Evolutionary conservation across 2,888 invertebrate species (phyloP), one percentile per base, ranked within the genome.

Genomic region (Autographa gamma): DNA sequence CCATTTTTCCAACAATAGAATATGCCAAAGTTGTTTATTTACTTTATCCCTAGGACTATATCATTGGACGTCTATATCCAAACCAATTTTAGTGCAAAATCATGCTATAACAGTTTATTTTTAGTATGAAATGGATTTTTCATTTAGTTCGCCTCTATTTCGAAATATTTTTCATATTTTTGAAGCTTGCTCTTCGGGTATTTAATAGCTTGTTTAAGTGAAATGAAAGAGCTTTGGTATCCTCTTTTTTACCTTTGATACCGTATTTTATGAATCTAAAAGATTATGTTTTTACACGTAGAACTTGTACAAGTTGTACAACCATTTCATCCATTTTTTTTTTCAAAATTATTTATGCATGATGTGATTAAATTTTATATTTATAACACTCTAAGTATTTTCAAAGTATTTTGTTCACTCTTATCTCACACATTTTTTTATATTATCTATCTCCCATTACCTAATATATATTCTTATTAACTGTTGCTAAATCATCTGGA

Each of bases 21-120:
- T 60, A 31, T 63, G 25, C n/a, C 11, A 0, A 38, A 18, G 2
- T 13, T 38, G 31, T 48, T 11, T 76, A 63, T 74, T 76, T 71
- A 56, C 54, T 16, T 38, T 61, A 34, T 41, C 18, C 19, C 16
- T 32, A n/a, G n/a, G n/a, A n/a, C n/a, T n/a, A n/a, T n/a, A n/a
- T 60, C 41, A n/a, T 14, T 48, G 9, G 19, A 52, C 18, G 31
- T 38, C 52, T 18, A 13, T 8, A 19, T 31, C 31, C 41, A 54
- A 6, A 48, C 6, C 19, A 58, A 48, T 54, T 62, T 48, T n/a
- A 75, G 73, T 62, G 64, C 34, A 48, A 64, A 73, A 32, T 16
- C 48, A 19, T 77, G 74, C 73, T 59, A 14, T 43, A 0, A 32
- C 18, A 60, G 3, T 43, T 16, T 52, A 41, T 54, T 54, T 54